These are phyloP conservation scores for Stegodyphus mimosarum DNA, from an alignment of 1,140 invertebrate species.

Conservation along the genomic window DNA sequence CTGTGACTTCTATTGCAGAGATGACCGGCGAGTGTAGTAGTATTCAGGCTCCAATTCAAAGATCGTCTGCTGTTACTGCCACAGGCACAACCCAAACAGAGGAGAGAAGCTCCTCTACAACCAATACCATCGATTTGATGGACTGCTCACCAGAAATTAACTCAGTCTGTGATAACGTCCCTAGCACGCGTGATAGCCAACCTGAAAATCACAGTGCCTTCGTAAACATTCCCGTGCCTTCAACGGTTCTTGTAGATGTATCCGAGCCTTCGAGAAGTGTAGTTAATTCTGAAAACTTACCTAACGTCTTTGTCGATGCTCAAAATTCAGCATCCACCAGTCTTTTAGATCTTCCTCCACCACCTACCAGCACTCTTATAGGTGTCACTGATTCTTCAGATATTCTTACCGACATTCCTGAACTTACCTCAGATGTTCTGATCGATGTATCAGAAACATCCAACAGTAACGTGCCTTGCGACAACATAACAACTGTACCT, in stretches of 20 bases:
- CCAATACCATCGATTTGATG: constrained; percentile 19
- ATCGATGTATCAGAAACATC: constrained; percentile 11
- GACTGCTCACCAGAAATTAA: constrained; percentile 24
- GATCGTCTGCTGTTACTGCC: not conserved
- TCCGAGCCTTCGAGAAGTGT: not conserved
- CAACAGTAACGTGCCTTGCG: not conserved
- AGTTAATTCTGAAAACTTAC: no score
- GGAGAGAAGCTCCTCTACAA: not conserved
- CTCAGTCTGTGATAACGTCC: constrained; percentile 30
- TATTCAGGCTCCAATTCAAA: not conserved
- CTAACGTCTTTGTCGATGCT: not conserved
- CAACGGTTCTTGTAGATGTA: not conserved
- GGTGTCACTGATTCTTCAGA: not conserved
- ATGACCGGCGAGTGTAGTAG: not conserved
- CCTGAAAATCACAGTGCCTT: not conserved
- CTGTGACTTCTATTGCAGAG: not conserved
- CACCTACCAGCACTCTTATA: no score
- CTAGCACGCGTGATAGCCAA: not conserved
- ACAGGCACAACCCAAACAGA: constrained; percentile 2
- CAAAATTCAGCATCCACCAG: not conserved
- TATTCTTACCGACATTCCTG: not conserved
- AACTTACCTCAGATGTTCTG: not conserved
- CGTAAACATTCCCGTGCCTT: not conserved
- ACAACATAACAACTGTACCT: not conserved
- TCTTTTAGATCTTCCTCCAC: not conserved